Evolutionary conservation across 2,797 vertebrate genomes (phyloP).

Genomic region (Rhincodon typus): DNA sequence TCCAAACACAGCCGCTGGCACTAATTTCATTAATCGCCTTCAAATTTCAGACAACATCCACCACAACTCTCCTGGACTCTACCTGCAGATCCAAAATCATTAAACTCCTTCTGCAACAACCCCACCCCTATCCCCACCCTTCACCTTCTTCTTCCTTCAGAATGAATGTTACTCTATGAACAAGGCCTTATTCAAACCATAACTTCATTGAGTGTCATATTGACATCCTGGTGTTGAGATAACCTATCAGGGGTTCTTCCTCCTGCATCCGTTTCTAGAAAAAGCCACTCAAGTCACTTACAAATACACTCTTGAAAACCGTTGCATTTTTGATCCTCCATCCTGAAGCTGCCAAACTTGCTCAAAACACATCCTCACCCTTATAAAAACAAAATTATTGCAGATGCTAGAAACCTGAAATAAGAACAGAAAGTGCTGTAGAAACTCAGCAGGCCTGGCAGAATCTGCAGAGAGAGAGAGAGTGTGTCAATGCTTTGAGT

Average conservation of each 20-base stretch:
- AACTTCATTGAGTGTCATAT: neutral
- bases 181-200: neutral
- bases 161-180: neutral
- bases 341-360: conserved; percentile 23
- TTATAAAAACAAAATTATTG: no score
- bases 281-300: neutral
- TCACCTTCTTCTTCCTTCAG: neutral
- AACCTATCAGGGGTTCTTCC: neutral
- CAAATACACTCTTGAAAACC: neutral
- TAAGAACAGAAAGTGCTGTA: no score
- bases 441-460: no score
- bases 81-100: neutral
- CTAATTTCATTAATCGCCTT: neutral
- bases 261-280: neutral
- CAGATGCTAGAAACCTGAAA: no score
- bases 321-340: neutral
- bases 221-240: neutral
- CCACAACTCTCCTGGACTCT: neutral
- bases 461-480: no score
- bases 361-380: neutral
- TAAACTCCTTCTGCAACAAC: neutral
- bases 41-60: neutral
- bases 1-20: neutral
- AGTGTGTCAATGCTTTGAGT: no score
- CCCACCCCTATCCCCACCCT: no score